Base-by-base conservation (phyloP, 2,797 vertebrate genomes). In the Lagodon rhomboides region DNA sequence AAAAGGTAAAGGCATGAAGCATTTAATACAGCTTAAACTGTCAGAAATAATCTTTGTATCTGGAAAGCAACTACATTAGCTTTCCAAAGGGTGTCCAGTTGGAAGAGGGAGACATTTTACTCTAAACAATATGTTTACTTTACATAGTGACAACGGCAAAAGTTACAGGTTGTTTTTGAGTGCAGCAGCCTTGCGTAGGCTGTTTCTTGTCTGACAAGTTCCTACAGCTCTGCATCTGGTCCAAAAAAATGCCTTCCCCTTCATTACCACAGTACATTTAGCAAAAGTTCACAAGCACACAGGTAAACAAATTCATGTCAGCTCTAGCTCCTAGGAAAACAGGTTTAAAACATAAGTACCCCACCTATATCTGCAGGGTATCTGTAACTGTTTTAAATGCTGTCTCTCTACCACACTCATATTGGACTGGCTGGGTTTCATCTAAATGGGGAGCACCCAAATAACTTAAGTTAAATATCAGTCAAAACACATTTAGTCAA, bases 11-110 rank as follows among this genome's bases (percentile, higher is more conserved):
- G 11, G 2, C n/a, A 60, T 0, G 3, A 18, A 62, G 4, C 1
- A 43, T 90, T 49, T 84, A 50, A 64, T 47, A 10, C 30, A 22
- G 51, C 0, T 25, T 3, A 80, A 74, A 64, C 13, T 22, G 44
- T 50, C 5, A 43, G 0, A 0, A 65, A 22, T n/a, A 4, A 23
- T 41, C 2, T 49, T 46, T 4, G 53, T 41, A 49, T 70, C 67
- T 63, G 20, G 7, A 22, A 47, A 44, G 68, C 54, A 44, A 22
- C 61, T 55, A 2, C 56, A 13, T 2, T n/a, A 59, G 2, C 20
- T 68, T 54, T 73, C 18, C 44, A 61, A 50, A 69, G 9, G 30
- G 22, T 43, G 49, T 23, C 43, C 67, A 44, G 30, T 2, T 30
- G 54, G 8, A 30, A 27, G 15, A n/a, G 30, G 38, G 10, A 38